phyloP scores from a whole-genome alignment of 92 coral and sea anemone species.

The Chrysogorgia sp. region DNA sequence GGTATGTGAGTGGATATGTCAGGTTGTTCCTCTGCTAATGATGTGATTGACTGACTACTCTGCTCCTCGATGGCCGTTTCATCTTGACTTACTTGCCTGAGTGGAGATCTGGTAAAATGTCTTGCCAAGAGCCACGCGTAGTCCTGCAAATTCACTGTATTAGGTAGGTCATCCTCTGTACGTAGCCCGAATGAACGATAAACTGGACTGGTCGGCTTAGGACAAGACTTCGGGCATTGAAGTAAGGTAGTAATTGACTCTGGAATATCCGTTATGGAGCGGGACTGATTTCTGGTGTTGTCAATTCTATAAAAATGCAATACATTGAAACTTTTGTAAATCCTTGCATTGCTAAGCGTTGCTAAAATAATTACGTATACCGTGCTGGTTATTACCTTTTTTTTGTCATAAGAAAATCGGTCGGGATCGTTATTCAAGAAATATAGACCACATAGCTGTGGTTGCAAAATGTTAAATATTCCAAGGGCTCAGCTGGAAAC shows the following conservation, averaged over 20 bases:
- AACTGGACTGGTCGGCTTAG: conserved; percentile 50
- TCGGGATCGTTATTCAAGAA: no score
- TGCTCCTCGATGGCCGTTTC: conserved; percentile 39
- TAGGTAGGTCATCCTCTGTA: conserved; percentile 46
- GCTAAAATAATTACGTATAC: background rate
- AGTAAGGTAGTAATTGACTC: conserved; percentile 48
- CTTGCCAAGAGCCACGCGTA: conserved; percentile 60
- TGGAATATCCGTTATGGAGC: conserved; percentile 62
- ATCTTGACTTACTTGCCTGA: background rate
- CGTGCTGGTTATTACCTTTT: no score
- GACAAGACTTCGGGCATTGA: conserved; percentile 57
- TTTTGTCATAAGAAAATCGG: no score
- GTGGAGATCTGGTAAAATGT: conserved; percentile 28
- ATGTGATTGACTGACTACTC: conserved; percentile 41
- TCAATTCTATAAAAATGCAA: conserved; percentile 37
- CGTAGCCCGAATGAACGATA: conserved; percentile 44
- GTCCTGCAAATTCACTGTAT: conserved; percentile 43
- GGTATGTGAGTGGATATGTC: conserved; percentile 37
- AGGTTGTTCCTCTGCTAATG: conserved; percentile 46
- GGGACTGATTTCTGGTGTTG: conserved; percentile 42
- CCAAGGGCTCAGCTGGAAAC: no score
- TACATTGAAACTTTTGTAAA: background rate
- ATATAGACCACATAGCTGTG: no score
- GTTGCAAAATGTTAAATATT: no score
- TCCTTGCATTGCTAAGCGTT: background rate